phyloP scores from a whole-genome alignment of 2,113 vertebrate genomes.

The Actenoides lindsayi region DNA sequence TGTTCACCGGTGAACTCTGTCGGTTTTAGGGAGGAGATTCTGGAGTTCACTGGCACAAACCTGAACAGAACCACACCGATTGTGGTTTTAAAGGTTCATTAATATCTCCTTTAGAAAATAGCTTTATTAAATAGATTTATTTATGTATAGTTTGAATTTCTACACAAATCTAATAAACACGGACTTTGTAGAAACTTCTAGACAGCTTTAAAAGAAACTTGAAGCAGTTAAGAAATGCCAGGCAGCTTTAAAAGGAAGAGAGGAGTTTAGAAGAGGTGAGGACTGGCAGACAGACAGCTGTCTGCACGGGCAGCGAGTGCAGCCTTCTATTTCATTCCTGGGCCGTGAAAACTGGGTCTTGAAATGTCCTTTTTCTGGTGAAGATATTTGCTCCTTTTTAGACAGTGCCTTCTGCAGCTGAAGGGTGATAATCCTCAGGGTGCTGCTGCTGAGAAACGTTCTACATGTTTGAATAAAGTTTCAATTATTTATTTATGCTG shows the following conservation, averaged over 20 bases:
- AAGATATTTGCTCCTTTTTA: not conserved
- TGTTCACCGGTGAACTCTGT: not conserved
- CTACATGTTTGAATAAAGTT: not conserved
- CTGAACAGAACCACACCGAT: not conserved
- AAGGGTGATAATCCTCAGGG: not conserved
- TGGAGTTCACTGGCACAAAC: not conserved
- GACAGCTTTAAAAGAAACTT: not conserved
- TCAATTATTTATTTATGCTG: not conserved
- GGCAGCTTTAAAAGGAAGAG: not conserved
- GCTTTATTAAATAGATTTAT: not conserved
- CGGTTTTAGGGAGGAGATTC: not conserved
- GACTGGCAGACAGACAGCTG: not conserved
- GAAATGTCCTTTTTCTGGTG: not conserved
- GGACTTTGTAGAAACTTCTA: not conserved
- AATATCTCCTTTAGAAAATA: not conserved
- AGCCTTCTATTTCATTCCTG: not conserved
- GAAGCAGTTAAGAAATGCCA: not conserved
- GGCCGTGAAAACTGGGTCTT: not conserved
- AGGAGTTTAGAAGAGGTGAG: not conserved
- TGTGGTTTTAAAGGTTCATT: not conserved
- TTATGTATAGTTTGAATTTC: not conserved
- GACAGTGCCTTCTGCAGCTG: constrained; percentile 12
- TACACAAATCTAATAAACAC: not conserved
- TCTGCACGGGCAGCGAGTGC: rapidly evolving
- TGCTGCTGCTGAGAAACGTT: not conserved